Conservation (phyloP, 2,113 vertebrate genomes). For the Craseonycteris thonglongyai region DNA sequence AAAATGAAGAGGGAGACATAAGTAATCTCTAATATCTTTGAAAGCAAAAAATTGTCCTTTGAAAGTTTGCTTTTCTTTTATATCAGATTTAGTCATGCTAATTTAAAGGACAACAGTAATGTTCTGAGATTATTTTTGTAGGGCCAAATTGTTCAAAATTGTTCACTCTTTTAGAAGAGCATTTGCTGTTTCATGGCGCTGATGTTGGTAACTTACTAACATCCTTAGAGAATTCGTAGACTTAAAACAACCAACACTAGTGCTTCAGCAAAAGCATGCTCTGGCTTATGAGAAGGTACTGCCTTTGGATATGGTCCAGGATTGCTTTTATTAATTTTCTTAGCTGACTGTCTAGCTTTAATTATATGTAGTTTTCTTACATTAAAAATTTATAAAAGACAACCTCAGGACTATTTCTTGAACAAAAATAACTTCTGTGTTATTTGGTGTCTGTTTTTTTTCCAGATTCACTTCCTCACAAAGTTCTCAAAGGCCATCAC, state of each 20-base stretch:
- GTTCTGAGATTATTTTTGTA: neutral
- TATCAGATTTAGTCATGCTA: neutral
- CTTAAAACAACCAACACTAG: neutral
- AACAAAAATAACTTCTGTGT: neutral
- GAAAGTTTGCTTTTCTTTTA: neutral
- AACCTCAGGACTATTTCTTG: neutral
- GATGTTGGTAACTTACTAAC: neutral
- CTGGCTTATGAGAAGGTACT: neutral
- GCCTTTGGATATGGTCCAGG: neutral
- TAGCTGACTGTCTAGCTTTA: neutral
- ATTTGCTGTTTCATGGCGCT: neutral
- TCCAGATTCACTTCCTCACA: conserved; percentile 73
- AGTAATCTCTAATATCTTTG: neutral
- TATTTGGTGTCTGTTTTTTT: neutral
- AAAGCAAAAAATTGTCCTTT: neutral
- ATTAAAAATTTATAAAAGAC: neutral
- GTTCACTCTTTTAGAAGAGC: neutral
- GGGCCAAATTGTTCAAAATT: neutral
- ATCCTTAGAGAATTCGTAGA: neutral
- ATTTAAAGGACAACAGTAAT: neutral
- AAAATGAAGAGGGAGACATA: neutral
- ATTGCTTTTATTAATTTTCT: neutral
- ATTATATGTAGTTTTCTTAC: neutral
- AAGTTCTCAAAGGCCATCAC: conserved; percentile 76
- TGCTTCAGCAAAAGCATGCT: neutral